Base-by-base conservation (phyloP, 2,113 vertebrate species). In the Sula dactylatra region DNA sequence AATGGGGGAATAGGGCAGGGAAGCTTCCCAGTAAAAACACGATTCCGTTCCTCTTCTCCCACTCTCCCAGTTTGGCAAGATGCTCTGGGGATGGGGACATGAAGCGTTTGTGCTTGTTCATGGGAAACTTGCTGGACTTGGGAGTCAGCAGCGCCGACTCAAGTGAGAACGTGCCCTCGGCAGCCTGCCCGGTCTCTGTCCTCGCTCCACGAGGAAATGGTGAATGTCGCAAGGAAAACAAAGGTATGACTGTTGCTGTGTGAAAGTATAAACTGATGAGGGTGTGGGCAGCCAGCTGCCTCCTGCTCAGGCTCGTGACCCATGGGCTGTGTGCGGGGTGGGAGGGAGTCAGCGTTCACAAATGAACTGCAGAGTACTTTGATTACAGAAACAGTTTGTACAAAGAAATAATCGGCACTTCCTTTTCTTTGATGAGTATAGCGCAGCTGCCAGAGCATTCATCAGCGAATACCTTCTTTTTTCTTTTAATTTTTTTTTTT, bases 281-380 rank as follows among this genome's bases (percentile, higher is more conserved):
- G 93, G 95, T 58, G 90, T 93, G 86, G 90, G 81, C 88, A 90
- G 94, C 58, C 88, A 40, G 87, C 87, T 81, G 16, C 31, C 70
- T 93, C 56, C 49, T 8, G 86, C 58, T 85, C 15, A 32, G 54
- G 91, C 96, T 94, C 29, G 7, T 73, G 96, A 96, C 44, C 94
- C 86, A 42, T 4, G 18, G 52, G 72, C 64, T 50, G 85, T 54
- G 74, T 22, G 20, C 50, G 31, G 85, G 56, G 26, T 25, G 47
- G 86, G 78, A 72, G 86, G 79, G 52, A 84, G 92, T 87, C 67
- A 13, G 95, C 86, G 7, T 76, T 80, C 13, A 6, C 87, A 50
- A 38, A 47, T n/a, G 26, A 80, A 34, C 81, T 4, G 2, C 34
- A 49, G 66, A 40, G 26, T 38, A 1, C 91, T 95, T 42, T 18